phyloP scores from a whole-genome alignment of 35 echinoderm and acorn worm species.

The Strongylocentrotus purpuratus region DNA sequence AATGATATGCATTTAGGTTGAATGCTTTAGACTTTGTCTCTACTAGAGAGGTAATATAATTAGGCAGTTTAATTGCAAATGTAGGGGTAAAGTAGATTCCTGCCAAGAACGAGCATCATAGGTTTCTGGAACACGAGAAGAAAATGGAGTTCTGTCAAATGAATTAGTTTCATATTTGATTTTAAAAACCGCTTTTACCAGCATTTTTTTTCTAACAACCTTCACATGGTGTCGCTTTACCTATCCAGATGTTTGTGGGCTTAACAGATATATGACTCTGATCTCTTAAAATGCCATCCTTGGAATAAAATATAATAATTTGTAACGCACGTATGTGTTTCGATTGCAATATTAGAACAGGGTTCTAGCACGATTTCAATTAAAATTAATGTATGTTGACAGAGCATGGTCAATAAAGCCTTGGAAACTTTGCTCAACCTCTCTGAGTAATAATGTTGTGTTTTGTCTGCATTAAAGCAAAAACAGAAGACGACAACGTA shows the following conservation, averaged over 20 bases:
- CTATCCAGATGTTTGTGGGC: too few relatives aligned
- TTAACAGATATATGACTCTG: too few relatives aligned
- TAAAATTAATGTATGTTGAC: not conserved
- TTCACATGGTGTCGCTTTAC: too few relatives aligned
- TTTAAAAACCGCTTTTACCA: too few relatives aligned
- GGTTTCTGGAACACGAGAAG: not conserved
- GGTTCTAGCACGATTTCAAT: too few relatives aligned
- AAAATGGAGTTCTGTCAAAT: not conserved
- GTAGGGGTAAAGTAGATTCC: not conserved
- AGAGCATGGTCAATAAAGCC: not conserved
- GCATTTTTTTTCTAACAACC: not conserved
- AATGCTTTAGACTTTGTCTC: not conserved
- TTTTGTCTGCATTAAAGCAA: not conserved
- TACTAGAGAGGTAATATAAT: not conserved
- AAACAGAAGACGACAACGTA: not conserved
- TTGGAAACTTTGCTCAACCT: not conserved
- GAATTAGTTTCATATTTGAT: too few relatives aligned
- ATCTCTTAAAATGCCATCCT: too few relatives aligned
- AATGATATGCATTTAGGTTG: not conserved
- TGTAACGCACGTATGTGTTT: too few relatives aligned
- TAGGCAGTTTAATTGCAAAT: not conserved
- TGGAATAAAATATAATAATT: too few relatives aligned
- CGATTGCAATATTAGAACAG: too few relatives aligned
- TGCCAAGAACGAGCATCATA: not conserved
- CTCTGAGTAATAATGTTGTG: not conserved